These are phyloP conservation scores for Pseudomyrmex concolor DNA, from an alignment of 1,140 invertebrate genomes.

Conservation along the genomic window DNA sequence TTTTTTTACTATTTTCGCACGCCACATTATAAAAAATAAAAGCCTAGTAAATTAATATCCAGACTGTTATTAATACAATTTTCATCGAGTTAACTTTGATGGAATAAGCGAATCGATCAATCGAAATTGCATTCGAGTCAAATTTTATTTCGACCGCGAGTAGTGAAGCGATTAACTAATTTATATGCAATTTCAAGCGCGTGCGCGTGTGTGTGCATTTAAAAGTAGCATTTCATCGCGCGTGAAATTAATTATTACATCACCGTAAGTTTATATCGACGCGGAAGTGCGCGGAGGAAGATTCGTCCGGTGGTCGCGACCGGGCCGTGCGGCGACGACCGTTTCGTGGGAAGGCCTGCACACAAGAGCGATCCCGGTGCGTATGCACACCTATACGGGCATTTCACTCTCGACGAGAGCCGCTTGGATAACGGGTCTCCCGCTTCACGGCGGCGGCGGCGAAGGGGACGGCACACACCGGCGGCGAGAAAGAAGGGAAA, in stretches of 20 bases:
- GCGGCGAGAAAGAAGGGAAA: constrained; percentile 81
- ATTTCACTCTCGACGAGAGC: constrained; percentile 83
- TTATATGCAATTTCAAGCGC: too few species aligned
- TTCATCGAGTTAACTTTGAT: constrained; percentile 5
- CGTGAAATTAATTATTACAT: constrained; percentile 1
- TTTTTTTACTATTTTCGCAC: too few species aligned
- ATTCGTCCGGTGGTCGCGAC: constrained; percentile 6
- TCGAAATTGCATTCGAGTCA: not conserved
- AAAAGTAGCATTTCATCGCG: not conserved
- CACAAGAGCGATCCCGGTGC: constrained; percentile 28
- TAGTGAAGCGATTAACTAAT: not conserved
- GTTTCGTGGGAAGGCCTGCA: constrained; percentile 66
- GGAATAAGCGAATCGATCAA: not conserved
- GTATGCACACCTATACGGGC: constrained; percentile 35
- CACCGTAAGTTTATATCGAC: not conserved
- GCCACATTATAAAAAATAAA: not conserved
- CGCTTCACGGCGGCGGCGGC: constrained; percentile 56
- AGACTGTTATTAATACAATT: not conserved
- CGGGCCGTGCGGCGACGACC: constrained; percentile 26
- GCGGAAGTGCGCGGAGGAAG: constrained; percentile 39
- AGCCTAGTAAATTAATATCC: not conserved
- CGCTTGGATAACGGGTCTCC: constrained; percentile 80
- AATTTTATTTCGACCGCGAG: not conserved
- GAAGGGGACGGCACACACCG: constrained; percentile 20
- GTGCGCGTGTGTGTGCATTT: not conserved